Percentiles rank a stretch among this genome's conserved stretches.
These are phyloP conservation scores for Limnephilus marmoratus DNA, from an alignment of 2,888 invertebrate species.

Conservation along the genomic window DNA sequence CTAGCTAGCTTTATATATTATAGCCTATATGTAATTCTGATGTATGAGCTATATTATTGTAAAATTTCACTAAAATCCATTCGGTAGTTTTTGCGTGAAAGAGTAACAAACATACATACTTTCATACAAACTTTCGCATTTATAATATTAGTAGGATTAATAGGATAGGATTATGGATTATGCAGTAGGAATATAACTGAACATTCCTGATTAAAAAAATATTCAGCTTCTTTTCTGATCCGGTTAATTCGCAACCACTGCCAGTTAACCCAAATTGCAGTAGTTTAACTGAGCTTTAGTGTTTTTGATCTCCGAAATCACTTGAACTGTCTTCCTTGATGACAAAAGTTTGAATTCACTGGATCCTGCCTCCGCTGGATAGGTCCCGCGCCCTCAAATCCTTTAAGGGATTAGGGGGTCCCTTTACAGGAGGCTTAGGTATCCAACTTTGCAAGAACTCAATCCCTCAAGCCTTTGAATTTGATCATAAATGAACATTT, in stretches of 20 bases:
- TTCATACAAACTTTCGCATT: too few relatives aligned
- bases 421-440: neutral
- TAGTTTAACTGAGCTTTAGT: neutral
- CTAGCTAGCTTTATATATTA: too few relatives aligned
- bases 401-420: neutral
- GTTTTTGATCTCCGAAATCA: constrained; percentile 12
- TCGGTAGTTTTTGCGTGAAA: too few relatives aligned
- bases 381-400: neutral
- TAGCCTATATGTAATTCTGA: too few relatives aligned
- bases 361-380: neutral
- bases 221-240: neutral
- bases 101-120: too few relatives aligned
- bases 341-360: constrained; percentile 8
- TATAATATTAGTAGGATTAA: too few relatives aligned
- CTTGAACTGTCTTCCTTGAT: constrained; percentile 6
- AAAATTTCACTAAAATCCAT: too few relatives aligned
- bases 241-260: neutral
- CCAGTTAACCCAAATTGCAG: neutral
- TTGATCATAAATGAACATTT: neutral
- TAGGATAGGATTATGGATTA: too few relatives aligned
- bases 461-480: neutral
- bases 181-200: too few relatives aligned
- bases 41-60: too few relatives aligned
- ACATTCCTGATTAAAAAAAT: too few relatives aligned
- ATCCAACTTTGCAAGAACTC: neutral